Percentiles rank a stretch among this genome's conserved stretches.
Evolutionary conservation across 2,888 invertebrate species (phyloP).

Genomic region (Suillia variegata): DNA sequence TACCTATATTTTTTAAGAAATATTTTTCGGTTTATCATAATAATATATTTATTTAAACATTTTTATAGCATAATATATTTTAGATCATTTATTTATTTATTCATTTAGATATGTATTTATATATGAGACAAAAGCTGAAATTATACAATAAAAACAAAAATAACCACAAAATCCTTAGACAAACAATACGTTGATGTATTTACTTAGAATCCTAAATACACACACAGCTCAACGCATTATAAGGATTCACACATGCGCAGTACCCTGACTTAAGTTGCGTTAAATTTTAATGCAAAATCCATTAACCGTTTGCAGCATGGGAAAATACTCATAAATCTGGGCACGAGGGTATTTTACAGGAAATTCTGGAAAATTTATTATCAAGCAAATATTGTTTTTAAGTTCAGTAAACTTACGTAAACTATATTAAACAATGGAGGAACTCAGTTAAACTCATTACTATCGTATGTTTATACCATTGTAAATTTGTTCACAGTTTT

Average conservation of each 20-base stretch:
- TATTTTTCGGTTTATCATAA: no score
- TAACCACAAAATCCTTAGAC: slow-evolving; percentile 38
- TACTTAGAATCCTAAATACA: slow-evolving; percentile 39
- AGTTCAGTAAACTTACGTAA: no score
- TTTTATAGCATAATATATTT: no score
- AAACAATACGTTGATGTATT: slow-evolving; percentile 36
- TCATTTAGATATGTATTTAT: no score
- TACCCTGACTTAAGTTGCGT: slow-evolving; percentile 24
- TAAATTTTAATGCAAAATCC: slow-evolving; percentile 48
- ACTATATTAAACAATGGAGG: no score
- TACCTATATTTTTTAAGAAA: no score
- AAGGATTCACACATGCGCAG: slow-evolving; percentile 43
- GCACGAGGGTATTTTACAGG: neutral
- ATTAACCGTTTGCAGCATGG: slow-evolving; percentile 31
- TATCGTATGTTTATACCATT: no score
- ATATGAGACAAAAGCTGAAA: slow-evolving; percentile 40
- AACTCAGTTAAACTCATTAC: no score
- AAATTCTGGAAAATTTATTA: neutral
- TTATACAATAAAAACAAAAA: slow-evolving; percentile 41
- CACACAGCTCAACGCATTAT: slow-evolving; percentile 25
- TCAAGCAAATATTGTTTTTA: slow-evolving; percentile 12
- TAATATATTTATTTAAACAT: no score
- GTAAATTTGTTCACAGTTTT: no score
- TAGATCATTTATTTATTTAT: no score
- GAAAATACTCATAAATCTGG: neutral